phyloP scores from a whole-genome alignment of 1,140 invertebrate genomes.

The Teleogryllus occipitalis region DNA sequence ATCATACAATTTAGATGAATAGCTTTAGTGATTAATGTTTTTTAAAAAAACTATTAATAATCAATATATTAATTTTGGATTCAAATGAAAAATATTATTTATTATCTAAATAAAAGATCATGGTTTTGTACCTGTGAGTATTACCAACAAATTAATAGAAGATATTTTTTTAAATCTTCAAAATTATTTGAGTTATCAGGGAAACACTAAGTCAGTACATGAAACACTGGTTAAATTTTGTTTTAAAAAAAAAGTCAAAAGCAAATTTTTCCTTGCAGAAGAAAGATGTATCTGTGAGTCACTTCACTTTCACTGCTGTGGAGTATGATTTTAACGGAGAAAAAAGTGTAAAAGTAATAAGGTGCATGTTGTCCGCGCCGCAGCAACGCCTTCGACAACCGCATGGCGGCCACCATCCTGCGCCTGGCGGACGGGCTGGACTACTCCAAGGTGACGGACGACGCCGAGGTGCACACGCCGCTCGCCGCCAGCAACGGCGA shows the following conservation, averaged over 20 bases:
- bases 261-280: too few species aligned
- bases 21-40: too few species aligned
- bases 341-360: background rate
- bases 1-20: too few species aligned
- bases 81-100: too few species aligned
- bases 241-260: background rate
- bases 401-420: constrained; percentile 80
- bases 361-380: constrained; percentile 26
- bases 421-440: constrained; percentile 74
- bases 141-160: too few species aligned
- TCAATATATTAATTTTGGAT: too few species aligned
- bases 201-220: background rate
- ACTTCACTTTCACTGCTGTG: background rate
- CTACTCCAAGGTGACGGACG: constrained; percentile 48
- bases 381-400: constrained; percentile 87
- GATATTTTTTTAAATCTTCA: too few species aligned
- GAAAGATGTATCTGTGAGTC: background rate
- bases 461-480: constrained; percentile 17
- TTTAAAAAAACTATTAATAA: too few species aligned
- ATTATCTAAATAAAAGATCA: too few species aligned
- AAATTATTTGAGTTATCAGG: background rate
- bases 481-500: constrained; percentile 16
- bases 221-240: background rate
- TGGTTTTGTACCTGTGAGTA: too few species aligned
- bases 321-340: too few species aligned